phyloP scores from a whole-genome alignment of 2,797 vertebrate species.

The Todus mexicanus region DNA sequence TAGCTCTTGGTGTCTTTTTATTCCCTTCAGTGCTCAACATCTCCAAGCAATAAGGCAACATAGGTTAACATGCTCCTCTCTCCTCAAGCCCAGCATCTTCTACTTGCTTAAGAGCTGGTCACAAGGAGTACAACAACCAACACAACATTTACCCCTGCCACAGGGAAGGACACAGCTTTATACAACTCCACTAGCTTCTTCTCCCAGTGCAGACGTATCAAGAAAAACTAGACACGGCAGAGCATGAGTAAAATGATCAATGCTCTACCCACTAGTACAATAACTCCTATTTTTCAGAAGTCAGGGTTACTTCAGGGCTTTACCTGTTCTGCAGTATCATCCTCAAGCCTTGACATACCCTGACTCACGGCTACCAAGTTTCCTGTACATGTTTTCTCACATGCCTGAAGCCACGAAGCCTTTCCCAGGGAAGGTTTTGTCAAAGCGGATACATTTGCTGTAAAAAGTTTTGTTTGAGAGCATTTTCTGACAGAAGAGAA shows the following conservation, averaged over 20 bases:
- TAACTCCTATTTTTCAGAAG: background rate
- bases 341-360: background rate
- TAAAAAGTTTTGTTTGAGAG: background rate
- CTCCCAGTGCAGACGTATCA: background rate
- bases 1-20: background rate
- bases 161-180: background rate
- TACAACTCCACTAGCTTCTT: background rate
- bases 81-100: background rate
- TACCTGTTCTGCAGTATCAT: background rate
- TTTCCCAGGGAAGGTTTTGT: background rate
- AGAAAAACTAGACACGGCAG: background rate
- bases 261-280: background rate
- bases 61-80: background rate
- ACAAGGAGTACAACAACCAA: background rate
- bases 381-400: fast-evolving
- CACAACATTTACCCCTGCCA: fast-evolving
- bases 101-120: background rate
- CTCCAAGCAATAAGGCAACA: background rate
- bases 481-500: background rate
- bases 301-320: background rate
- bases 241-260: background rate
- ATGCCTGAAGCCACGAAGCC: background rate
- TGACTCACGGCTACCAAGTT: background rate
- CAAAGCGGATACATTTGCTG: background rate
- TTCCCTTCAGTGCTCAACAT: background rate